Evolutionary conservation across 2,113 vertebrate genomes (phyloP).

Genomic region (Caranx ignobilis): DNA sequence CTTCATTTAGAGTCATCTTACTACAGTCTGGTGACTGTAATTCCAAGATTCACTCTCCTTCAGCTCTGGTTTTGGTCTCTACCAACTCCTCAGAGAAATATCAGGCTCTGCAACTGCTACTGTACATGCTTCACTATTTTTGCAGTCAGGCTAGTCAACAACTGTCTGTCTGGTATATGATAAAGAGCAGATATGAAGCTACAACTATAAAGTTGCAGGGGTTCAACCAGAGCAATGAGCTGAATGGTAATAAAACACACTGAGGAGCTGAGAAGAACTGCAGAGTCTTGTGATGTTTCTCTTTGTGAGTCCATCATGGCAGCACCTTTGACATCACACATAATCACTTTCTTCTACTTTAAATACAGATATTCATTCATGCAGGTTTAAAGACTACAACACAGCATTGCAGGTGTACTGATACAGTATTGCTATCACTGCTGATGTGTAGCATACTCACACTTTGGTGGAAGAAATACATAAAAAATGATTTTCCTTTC

Average conservation of each 20-base stretch:
- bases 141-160: not conserved
- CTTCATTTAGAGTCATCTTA: not conserved
- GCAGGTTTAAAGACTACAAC: not conserved
- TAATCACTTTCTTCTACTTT: not conserved
- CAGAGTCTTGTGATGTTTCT: not conserved
- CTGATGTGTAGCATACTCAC: no score
- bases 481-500: not conserved
- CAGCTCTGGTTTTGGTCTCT: not conserved
- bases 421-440: not conserved
- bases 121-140: constrained; percentile 1
- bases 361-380: not conserved
- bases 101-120: not conserved
- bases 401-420: not conserved
- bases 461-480: constrained; percentile 1
- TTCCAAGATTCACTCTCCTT: not conserved
- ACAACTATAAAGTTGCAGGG: not conserved
- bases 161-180: constrained; percentile 3
- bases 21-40: not conserved
- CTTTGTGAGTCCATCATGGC: not conserved
- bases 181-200: not conserved
- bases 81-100: not conserved
- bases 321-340: not conserved
- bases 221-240: not conserved
- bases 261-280: not conserved
- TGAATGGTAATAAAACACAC: not conserved